Conservation (phyloP, 2,797 vertebrate species). For the Coendou prehensilis region DNA sequence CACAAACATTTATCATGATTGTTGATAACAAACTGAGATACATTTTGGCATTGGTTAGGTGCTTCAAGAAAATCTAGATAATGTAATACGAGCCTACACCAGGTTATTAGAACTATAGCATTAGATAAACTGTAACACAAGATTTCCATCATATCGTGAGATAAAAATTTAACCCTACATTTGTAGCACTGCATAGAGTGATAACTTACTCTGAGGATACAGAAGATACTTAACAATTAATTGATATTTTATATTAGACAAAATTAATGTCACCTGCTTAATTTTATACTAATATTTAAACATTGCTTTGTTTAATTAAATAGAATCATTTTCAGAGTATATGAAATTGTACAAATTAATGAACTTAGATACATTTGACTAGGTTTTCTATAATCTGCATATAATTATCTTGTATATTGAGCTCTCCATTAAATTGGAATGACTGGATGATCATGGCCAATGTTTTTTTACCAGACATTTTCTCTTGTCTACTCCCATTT, state of each 20-base stretch:
- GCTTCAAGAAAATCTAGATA: background rate
- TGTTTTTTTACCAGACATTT: background rate
- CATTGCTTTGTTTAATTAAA: background rate
- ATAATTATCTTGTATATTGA: rapidly evolving
- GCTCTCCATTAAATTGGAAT: background rate
- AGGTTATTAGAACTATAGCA: background rate
- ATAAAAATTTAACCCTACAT: background rate
- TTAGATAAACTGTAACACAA: background rate
- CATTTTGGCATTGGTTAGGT: background rate
- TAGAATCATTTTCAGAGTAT: background rate
- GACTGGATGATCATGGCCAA: background rate
- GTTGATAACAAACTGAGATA: background rate
- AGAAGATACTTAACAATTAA: background rate
- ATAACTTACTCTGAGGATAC: background rate
- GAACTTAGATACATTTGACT: background rate
- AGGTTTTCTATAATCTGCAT: background rate
- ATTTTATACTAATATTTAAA: background rate
- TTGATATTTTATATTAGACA: background rate
- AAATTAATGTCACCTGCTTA: background rate
- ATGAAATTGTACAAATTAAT: background rate
- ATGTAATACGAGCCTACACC: background rate
- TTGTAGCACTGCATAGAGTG: background rate
- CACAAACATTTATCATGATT: background rate
- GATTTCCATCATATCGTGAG: background rate
- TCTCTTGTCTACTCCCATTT: background rate